phyloP scores from a whole-genome alignment of 2,113 vertebrate species.

The Leiothrix lutea region DNA sequence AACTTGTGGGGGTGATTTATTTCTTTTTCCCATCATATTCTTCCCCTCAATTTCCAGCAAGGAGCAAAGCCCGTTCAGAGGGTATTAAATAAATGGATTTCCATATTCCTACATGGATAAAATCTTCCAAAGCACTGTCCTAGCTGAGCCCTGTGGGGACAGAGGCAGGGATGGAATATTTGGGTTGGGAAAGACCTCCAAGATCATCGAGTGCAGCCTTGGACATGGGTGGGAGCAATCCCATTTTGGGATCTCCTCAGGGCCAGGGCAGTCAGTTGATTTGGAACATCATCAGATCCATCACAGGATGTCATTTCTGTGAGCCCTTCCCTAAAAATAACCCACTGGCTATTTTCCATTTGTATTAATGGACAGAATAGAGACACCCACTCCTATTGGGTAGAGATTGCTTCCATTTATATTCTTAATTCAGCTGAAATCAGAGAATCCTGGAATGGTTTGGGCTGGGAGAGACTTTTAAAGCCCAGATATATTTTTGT shows the following conservation, averaged over 20 bases:
- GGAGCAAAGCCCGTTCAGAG: not conserved
- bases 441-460: not conserved
- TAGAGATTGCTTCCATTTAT: not conserved
- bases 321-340: not conserved
- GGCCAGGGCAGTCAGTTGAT: not conserved
- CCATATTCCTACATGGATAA: not conserved
- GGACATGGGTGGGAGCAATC: fast-evolving
- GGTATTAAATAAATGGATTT: not conserved
- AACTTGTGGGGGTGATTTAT: not conserved
- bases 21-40: not conserved
- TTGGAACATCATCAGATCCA: not conserved
- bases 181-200: not conserved
- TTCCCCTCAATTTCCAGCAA: not conserved
- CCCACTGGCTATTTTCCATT: too few species aligned
- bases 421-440: not conserved
- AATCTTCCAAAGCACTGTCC: not conserved
- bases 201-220: fast-evolving
- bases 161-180: not conserved
- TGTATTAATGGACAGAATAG: not conserved
- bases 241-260: fast-evolving
- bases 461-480: not conserved
- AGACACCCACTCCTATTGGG: not conserved
- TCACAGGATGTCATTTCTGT: not conserved
- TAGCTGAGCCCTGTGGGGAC: not conserved
- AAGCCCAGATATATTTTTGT: not conserved